Evolutionary conservation across 2,113 vertebrate genomes (phyloP).

Genomic region (Hiodon alosoides): DNA sequence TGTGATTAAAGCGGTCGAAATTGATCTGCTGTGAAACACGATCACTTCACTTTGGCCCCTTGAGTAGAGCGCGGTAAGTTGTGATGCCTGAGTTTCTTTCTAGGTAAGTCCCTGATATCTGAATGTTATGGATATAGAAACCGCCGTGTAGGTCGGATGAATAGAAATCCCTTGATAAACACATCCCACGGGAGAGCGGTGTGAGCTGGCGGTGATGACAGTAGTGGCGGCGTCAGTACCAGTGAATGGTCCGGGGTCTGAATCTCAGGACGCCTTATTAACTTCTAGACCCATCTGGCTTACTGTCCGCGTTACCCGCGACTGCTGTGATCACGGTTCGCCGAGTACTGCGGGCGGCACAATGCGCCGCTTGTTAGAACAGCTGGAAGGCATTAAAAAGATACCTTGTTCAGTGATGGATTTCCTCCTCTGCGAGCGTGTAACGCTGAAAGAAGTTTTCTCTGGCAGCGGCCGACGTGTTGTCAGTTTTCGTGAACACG

Average conservation of each 20-base stretch:
- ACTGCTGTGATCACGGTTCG: slow-evolving; percentile 13
- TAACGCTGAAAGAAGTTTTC: slow-evolving; percentile 15
- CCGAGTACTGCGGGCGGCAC: slow-evolving; percentile 25
- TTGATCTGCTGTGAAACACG: background rate
- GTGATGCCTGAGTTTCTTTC: background rate
- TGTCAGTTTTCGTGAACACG: slow-evolving; percentile 6
- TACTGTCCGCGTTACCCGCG: slow-evolving; percentile 12
- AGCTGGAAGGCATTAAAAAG: slow-evolving; percentile 41
- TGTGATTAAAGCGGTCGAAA: background rate
- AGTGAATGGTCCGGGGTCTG: slow-evolving; percentile 2
- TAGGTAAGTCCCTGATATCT: background rate
- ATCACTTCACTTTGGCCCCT: background rate
- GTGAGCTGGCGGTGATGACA: slow-evolving; percentile 14
- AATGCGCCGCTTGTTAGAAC: slow-evolving; percentile 38
- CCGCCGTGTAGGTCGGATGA: slow-evolving; percentile 16
- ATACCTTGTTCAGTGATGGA: slow-evolving; percentile 37
- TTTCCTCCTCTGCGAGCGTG: slow-evolving; percentile 17
- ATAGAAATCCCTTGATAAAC: slow-evolving; percentile 41
- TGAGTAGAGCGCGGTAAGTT: background rate
- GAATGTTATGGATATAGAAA: slow-evolving; percentile 7
- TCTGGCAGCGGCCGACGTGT: background rate
- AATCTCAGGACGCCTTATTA: slow-evolving; percentile 18
- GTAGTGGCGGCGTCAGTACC: background rate
- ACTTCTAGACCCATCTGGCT: slow-evolving; percentile 11
- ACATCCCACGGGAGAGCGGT: slow-evolving; percentile 32